Evolutionary conservation across 2,797 vertebrate genomes (phyloP), one percentile per base, ranked within the genome.

Genomic region (Pterois miles): DNA sequence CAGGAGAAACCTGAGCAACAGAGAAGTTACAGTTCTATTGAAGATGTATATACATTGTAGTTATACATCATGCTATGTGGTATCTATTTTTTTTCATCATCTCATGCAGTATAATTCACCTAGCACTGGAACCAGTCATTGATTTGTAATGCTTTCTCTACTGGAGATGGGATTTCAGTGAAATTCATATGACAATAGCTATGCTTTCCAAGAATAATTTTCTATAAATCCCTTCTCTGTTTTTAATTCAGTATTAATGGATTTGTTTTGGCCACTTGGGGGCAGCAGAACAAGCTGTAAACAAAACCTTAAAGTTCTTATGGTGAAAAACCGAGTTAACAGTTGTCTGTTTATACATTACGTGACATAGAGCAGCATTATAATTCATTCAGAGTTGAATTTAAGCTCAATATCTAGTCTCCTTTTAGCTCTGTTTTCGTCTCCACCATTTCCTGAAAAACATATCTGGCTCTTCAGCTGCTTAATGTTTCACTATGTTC

Each of bases 1-100:
- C 74, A 23, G 66, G 65, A 76, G 43, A 48, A 71, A 75, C 53
- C 56, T 29, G 40, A 81, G 57, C 50, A 75, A 54, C 16, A 53
- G 14, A 57, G 13, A 60, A 36, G 40, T 53, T 10, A 53, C 14
- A 56, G 23, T 40, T 23, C 18, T 65, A 23, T 48, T 33, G 52
- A 82, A 66, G 65, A 78, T 80, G 25, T 57, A 67, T 71, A 34
- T 18, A 6, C 23, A 29, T 20, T 59, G 5, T 25, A 20, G 22
- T 64, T n/a, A n/a, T n/a, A n/a, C 52, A 36, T 10, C 18, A 12
- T 63, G 20, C 31, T 7, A 33, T 34, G 23, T 33, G 11, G 0
- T 27, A 31, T 54, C 16, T 10, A 57, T 43, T 46, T 12, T 60
- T 60, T 59, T n/a, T 34, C 10, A 65, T 65, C 33, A 46, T 23